Base-by-base conservation (phyloP, 2,888 invertebrate genomes). In the Diachrysia chrysitis region DNA sequence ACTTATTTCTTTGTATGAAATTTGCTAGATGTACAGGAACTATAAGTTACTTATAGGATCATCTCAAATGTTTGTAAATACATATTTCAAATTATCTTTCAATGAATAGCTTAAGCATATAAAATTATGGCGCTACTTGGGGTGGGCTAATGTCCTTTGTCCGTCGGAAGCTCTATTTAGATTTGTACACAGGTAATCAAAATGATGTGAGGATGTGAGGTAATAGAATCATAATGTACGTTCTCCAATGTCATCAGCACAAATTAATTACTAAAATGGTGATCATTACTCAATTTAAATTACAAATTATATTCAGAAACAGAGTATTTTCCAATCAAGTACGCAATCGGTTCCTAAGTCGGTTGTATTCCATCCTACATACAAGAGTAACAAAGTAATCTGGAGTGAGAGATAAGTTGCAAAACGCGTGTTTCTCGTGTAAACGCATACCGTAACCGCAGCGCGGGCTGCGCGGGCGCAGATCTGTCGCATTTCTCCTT, bases 401-500 rank as follows among this genome's bases (percentile, higher is more conserved):
- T 16, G 16, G 19, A 77, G 65, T 77, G 61, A 74, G 74, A 66
- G 65, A 81, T 72, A 66, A 66, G 42, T 81, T 81, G 74, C 81
- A 77, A 81, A 79, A 81, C 74, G 63, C 62, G 60, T 58, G 68
- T 57, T 69, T 60, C 75, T 63, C 46, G 65, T 77, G 82, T 82
- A 81, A 81, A 70, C 64, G 25, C 73, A 83, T 63, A 83, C 83
- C 79, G 70, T 73, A 73, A 83, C 83, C 83, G 76, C 81, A 81
- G 64, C 63, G 69, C 63, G 70, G 51, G 63, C 68, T 59, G 78
- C 79, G 72, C 73, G 66, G 69, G 75, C 83, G 76, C 81, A 71
- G 76, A 69, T 76, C 79, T 75, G 79, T 71, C 78, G 76, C 83
- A 81, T 84, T 86, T 84, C 85, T 83, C 80, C 79, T 79, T 84